These are phyloP conservation scores for Callorhinus ursinus DNA, from an alignment of 2,113 vertebrate species.

Conservation along the genomic window DNA sequence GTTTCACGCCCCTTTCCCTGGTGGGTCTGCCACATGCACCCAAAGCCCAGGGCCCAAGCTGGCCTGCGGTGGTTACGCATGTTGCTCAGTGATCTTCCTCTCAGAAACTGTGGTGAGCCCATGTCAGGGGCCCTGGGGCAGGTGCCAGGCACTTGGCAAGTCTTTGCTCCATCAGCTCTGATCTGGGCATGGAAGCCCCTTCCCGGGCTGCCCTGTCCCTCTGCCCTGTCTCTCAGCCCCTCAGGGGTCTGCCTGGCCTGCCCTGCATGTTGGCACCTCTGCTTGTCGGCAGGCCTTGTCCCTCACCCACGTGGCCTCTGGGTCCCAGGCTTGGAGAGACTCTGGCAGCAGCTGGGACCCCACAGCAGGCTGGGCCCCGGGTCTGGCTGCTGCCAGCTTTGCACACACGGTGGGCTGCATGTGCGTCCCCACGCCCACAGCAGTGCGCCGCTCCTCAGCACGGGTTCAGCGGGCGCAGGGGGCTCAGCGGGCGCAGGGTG, in stretches of 20 bases:
- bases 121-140: not conserved
- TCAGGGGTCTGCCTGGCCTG: not conserved
- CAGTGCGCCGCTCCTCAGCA: not conserved
- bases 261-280: too few species aligned
- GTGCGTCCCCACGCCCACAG: not conserved
- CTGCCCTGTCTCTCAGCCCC: not conserved
- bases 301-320: not conserved
- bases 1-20: not conserved
- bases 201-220: not conserved
- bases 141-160: not conserved
- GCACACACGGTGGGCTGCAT: not conserved
- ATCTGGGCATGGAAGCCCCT: not conserved
- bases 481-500: too few species aligned
- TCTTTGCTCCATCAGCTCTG: not conserved
- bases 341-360: not conserved
- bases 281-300: not conserved
- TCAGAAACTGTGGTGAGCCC: not conserved
- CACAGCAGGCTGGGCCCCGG: not conserved
- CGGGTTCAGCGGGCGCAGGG: too few species aligned
- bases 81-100: not conserved
- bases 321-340: not conserved
- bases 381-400: not conserved
- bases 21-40: not conserved
- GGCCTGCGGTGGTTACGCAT: accelerated
- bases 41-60: not conserved